Percentiles rank a stretch among this genome's conserved stretches.
Conservation (phyloP, 2,113 vertebrate genomes). For the Psilopogon haemacephalus region DNA sequence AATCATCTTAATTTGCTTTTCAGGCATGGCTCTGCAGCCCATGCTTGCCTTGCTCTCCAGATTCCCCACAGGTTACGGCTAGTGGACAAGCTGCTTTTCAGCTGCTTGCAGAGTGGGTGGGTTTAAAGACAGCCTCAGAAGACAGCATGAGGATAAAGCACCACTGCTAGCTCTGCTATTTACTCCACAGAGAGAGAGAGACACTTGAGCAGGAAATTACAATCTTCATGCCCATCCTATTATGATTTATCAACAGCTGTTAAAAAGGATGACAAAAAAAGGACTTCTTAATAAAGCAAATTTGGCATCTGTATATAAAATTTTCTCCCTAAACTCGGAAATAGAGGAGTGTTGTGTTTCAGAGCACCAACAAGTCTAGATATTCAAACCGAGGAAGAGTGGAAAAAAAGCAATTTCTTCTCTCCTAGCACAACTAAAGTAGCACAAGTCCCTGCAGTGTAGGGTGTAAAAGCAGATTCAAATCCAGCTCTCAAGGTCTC, state of each 20-base stretch:
- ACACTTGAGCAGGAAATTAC: not conserved
- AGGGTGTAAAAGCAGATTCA: not conserved
- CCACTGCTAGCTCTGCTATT: not conserved
- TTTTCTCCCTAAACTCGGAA: not conserved
- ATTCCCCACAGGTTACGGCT: accelerated
- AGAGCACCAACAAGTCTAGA: not conserved
- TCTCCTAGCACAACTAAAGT: not conserved
- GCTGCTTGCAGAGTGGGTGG: not conserved
- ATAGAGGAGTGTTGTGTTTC: not conserved
- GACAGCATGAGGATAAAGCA: not conserved
- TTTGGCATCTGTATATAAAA: not conserved
- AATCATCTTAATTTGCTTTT: not conserved
- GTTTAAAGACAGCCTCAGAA: not conserved
- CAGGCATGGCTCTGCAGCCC: not conserved
- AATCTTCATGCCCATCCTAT: not conserved
- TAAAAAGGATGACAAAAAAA: not conserved
- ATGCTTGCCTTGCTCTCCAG: accelerated
- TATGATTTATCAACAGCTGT: not conserved
- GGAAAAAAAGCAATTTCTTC: not conserved
- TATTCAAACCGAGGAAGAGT: not conserved
- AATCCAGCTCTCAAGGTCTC: not conserved
- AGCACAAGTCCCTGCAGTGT: not conserved
- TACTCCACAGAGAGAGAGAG: not conserved
- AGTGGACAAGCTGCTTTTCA: not conserved
- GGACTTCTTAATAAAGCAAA: not conserved